phyloP scores from a whole-genome alignment of 2,113 vertebrate genomes.

The Euleptes europaea region DNA sequence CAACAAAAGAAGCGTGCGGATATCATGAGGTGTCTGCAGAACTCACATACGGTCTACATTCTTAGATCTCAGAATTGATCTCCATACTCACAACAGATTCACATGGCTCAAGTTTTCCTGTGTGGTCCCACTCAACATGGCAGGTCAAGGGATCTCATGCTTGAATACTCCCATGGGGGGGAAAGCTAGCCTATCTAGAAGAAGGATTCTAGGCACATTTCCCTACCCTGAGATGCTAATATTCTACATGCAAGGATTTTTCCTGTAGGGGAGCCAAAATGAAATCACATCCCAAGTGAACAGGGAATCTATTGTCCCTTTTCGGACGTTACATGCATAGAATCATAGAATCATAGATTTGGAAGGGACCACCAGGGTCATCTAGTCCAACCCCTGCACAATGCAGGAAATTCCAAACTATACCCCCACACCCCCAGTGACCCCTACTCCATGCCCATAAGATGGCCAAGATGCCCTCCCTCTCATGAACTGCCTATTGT shows the following conservation, averaged over 20 bases:
- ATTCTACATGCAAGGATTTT: not conserved
- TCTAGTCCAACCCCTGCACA: too few relatives aligned
- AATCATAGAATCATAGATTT: too few relatives aligned
- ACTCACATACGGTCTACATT: not conserved
- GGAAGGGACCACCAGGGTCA: too few relatives aligned
- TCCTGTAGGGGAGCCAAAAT: not conserved
- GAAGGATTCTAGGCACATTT: not conserved
- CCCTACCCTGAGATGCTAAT: not conserved
- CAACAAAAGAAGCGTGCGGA: rapidly evolving
- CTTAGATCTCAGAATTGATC: not conserved
- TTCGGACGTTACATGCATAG: too few relatives aligned
- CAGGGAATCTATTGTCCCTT: not conserved
- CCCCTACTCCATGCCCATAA: too few relatives aligned
- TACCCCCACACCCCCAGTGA: too few relatives aligned
- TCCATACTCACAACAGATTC: not conserved
- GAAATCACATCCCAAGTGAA: not conserved
- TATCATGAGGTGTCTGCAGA: not conserved
- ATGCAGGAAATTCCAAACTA: too few relatives aligned
- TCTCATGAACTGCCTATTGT: too few relatives aligned
- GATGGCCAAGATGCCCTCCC: too few relatives aligned
- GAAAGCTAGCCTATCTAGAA: not conserved
- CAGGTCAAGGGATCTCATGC: too few relatives aligned
- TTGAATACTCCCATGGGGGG: not conserved
- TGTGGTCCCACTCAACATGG: not conserved
- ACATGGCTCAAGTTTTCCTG: not conserved